Evolutionary conservation across 2,113 vertebrate species (phyloP), one percentile per base, ranked within the genome.

Genomic region (Oncorhynchus masou): DNA sequence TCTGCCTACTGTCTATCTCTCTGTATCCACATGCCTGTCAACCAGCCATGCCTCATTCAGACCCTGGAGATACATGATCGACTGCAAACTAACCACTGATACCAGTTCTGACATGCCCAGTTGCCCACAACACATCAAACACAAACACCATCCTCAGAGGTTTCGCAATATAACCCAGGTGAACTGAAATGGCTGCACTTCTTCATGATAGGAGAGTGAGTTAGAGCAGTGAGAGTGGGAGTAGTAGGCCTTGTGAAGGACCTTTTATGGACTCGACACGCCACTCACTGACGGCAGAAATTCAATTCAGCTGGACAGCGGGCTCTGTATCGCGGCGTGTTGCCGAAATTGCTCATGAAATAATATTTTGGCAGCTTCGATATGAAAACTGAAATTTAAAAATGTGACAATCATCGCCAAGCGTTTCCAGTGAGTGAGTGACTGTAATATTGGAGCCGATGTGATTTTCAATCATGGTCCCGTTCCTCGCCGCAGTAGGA

Each of bases 401-500:
- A 90, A 88, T 86, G 86, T 45, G 39, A 45, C 39, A 45, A 11
- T 45, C 39, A 45, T 11, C 39, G 39, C 9, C 39, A 45, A 45
- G 9, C 39, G 39, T 59, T 74, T 2, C 20, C 68, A 79, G 68
- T 88, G 86, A 90, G 74, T 80, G 86, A 90, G 81, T 25, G 73
- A 71, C 72, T 31, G 2, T 45, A 13, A 67, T 78, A 80, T 84
- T 79, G 84, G 79, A 78, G 86, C 4, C 9, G 85, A 86, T 84
- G 77, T 77, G 84, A 83, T 85, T 89, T 86, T 87, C 80, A 87
- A 85, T 90, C 86, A 89, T 5, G 76, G 75, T 80, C 15, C 15
- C 4, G 54, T 57, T 57, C 54, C 19, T 45, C 39, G 39, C 54
- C 54, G 66, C 77, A 13, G 67, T 22, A 72, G 68, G 71, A 60